Percentiles rank a stretch among this genome's conserved stretches.
These are phyloP conservation scores for Megaleporinus macrocephalus DNA, from an alignment of 2,113 vertebrate species.

Conservation along the genomic window DNA sequence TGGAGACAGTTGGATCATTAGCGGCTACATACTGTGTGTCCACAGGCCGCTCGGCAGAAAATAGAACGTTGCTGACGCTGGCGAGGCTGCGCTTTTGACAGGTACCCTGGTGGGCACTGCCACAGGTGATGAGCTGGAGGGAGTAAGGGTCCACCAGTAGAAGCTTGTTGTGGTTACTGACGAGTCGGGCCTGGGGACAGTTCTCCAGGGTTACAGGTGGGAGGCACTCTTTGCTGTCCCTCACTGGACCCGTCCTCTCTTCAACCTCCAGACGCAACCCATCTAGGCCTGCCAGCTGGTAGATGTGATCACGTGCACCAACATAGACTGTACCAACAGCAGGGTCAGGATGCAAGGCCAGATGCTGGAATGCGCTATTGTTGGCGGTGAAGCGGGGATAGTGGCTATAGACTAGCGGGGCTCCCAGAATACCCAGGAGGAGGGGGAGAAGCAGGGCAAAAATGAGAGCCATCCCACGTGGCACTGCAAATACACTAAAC, in stretches of 20 bases:
- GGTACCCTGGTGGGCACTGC: conserved; percentile 92
- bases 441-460: conserved; percentile 77
- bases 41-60: conserved; percentile 87
- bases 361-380: conserved; percentile 86
- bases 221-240: conserved; percentile 93
- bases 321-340: conserved; percentile 86
- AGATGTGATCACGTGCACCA: conserved; percentile 91
- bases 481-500: conserved; percentile 89
- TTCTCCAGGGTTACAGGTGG: conserved; percentile 85
- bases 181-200: conserved; percentile 86
- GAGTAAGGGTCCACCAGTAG: conserved; percentile 84
- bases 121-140: conserved; percentile 88
- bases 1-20: conserved; percentile 90
- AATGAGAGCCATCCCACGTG: conserved; percentile 83
- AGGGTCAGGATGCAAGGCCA: conserved; percentile 88
- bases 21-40: conserved; percentile 96
- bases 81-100: conserved; percentile 90
- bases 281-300: conserved; percentile 84
- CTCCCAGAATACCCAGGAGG: conserved; percentile 66
- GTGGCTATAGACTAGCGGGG: conserved; percentile 56
- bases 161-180: conserved; percentile 92
- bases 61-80: conserved; percentile 79
- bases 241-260: conserved; percentile 86
- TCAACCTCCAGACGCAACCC: conserved; percentile 80
- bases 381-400: conserved; percentile 85